Evolutionary conservation across 1,140 invertebrate genomes (phyloP).

Genomic region (Drosophila arawakana): DNA sequence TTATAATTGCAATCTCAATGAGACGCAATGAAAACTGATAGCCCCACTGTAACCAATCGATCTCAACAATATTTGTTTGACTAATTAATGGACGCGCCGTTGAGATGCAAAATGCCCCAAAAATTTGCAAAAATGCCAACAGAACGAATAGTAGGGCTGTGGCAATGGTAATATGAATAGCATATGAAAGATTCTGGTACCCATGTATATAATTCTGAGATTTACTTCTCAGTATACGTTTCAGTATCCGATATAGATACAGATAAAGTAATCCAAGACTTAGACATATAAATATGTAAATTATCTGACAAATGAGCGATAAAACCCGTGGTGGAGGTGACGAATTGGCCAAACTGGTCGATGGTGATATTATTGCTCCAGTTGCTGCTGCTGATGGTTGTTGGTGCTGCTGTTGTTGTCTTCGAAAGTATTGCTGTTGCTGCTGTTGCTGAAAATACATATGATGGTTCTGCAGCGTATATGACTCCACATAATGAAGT

Average conservation of each 20-base stretch:
- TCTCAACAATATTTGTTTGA: slow-evolving; percentile 60
- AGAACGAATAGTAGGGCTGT: slow-evolving; percentile 93
- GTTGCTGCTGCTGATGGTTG: slow-evolving; percentile 30
- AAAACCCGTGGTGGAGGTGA: slow-evolving; percentile 85
- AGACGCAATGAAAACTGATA: slow-evolving; percentile 93
- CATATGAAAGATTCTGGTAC: slow-evolving; percentile 89
- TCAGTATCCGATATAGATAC: slow-evolving; percentile 91
- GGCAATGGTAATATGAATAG: slow-evolving; percentile 93
- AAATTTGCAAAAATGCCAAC: slow-evolving; percentile 92
- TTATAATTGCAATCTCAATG: slow-evolving; percentile 93
- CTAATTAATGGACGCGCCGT: slow-evolving; percentile 72
- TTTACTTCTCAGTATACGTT: slow-evolving; percentile 88
- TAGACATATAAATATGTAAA: slow-evolving; percentile 92
- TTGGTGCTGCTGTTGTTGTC: slow-evolving; percentile 41
- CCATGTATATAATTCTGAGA: slow-evolving; percentile 89
- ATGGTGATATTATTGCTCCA: slow-evolving; percentile 28
- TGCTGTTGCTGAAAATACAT: slow-evolving; percentile 73
- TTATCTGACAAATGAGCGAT: slow-evolving; percentile 92
- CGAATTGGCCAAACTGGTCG: slow-evolving; percentile 44
- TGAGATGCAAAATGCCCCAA: slow-evolving; percentile 87
- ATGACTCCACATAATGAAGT: slow-evolving; percentile 90
- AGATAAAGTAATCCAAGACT: slow-evolving; percentile 93
- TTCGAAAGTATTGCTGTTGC: slow-evolving; percentile 61
- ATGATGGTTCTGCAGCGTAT: slow-evolving; percentile 74
- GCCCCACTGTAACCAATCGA: slow-evolving; percentile 94